phyloP scores from a whole-genome alignment of 2,888 invertebrate genomes.

The Andrena marginata region DNA sequence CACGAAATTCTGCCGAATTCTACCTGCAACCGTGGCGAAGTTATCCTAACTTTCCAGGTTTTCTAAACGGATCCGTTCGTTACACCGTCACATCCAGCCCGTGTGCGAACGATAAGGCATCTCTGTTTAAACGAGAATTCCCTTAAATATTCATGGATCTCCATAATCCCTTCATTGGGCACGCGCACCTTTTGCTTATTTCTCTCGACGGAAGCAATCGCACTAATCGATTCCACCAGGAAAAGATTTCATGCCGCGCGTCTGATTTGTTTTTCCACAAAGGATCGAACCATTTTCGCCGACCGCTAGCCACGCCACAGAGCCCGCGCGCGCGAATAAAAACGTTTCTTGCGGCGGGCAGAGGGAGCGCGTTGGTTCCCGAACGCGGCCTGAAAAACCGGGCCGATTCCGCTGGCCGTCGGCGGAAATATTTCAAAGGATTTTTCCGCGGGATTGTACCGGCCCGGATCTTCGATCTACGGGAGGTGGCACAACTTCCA shows the following conservation, averaged over 20 bases:
- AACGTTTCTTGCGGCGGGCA: background rate
- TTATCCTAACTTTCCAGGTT: slow-evolving; percentile 49
- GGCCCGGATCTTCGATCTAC: slow-evolving; percentile 6
- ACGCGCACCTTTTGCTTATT: too few species aligned
- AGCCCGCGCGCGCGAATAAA: background rate
- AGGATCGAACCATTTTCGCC: background rate
- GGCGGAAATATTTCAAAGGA: slow-evolving; percentile 24
- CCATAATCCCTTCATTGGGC: too few species aligned
- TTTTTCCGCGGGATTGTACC: slow-evolving; percentile 18
- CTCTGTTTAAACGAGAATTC: slow-evolving; percentile 5
- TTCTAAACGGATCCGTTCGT: slow-evolving; percentile 22
- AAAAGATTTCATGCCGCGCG: too few species aligned
- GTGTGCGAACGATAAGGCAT: slow-evolving; percentile 13
- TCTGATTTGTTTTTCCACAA: too few species aligned
- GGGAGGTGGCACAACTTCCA: slow-evolving; percentile 31
- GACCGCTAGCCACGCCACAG: background rate
- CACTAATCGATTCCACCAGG: too few species aligned
- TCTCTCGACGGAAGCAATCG: too few species aligned
- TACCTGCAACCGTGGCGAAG: slow-evolving; percentile 12
- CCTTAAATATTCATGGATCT: background rate
- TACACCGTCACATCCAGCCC: background rate
- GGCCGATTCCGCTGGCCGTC: background rate
- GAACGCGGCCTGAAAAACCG: background rate
- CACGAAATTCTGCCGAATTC: slow-evolving; percentile 47
- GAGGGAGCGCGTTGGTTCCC: background rate